phyloP scores from a whole-genome alignment of 2,113 vertebrate genomes.

The Plecturocebus donacophilus region DNA sequence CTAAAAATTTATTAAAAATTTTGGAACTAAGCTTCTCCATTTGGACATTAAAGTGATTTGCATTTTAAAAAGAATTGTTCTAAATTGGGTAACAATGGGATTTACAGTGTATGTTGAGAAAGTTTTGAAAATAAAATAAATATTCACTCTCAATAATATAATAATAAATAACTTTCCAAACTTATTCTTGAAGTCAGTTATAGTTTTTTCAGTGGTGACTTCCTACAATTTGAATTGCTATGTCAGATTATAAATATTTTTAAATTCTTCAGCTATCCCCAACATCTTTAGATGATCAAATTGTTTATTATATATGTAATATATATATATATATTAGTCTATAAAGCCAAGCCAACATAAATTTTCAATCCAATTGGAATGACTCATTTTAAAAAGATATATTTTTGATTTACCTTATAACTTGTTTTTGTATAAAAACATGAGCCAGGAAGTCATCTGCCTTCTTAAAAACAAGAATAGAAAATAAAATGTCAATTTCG shows the following conservation, averaged over 20 bases:
- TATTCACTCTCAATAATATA: background rate
- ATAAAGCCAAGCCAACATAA: background rate
- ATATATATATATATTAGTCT: background rate
- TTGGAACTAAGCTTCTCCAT: background rate
- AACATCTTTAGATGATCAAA: background rate
- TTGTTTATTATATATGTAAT: background rate
- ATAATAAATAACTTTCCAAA: background rate
- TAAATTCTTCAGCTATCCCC: background rate
- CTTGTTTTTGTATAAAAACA: background rate
- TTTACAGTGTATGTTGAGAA: background rate
- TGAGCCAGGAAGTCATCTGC: constrained; percentile 60
- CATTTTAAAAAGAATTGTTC: background rate
- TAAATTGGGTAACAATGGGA: background rate
- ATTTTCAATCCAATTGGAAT: background rate
- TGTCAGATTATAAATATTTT: background rate
- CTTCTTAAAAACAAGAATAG: constrained; percentile 53
- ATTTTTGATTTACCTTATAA: constrained; percentile 1
- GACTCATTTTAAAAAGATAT: background rate
- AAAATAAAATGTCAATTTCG: constrained; percentile 62
- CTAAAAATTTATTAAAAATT: background rate
- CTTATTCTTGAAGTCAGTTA: background rate
- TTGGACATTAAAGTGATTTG: background rate
- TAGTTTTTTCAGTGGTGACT: background rate
- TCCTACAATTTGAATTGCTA: background rate
- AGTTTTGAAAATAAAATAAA: background rate